Percentiles rank a stretch among this genome's conserved stretches.
phyloP scores from a whole-genome alignment of 1,140 invertebrate species.

The Leptinotarsa undecemlineata region DNA sequence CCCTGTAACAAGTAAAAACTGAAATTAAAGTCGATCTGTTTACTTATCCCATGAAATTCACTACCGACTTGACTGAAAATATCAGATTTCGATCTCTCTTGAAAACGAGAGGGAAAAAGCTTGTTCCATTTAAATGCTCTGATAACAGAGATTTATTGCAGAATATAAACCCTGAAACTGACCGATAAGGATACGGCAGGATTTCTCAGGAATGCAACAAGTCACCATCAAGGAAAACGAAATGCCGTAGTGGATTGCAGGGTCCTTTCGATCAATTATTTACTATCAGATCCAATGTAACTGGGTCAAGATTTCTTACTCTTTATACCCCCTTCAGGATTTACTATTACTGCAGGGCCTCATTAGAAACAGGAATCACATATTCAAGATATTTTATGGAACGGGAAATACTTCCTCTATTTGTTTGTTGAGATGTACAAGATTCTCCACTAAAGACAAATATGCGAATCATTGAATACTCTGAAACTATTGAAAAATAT shows the following conservation, averaged over 20 bases:
- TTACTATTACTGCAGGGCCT: neutral
- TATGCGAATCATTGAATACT: too few species aligned
- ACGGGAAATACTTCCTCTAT: too few species aligned
- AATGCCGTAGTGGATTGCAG: neutral
- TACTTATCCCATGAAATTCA: too few species aligned
- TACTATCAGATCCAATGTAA: neutral
- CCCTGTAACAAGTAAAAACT: too few species aligned
- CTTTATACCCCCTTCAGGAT: neutral
- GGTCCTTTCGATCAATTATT: neutral
- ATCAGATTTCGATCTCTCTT: neutral
- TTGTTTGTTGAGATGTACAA: too few species aligned
- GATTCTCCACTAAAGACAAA: too few species aligned
- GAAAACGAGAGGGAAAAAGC: neutral
- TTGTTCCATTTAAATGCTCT: neutral
- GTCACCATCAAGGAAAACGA: neutral
- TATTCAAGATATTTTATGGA: too few species aligned
- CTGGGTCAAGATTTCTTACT: neutral
- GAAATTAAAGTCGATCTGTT: too few species aligned
- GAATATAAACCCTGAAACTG: neutral
- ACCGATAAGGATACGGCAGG: neutral
- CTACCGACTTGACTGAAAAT: too few species aligned
- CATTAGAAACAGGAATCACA: neutral
- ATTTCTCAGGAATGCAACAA: neutral
- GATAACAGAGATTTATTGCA: neutral
- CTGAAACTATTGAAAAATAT: too few species aligned